Conservation (phyloP, 2,113 vertebrate genomes). For the Xiphorhynchus elegans region DNA sequence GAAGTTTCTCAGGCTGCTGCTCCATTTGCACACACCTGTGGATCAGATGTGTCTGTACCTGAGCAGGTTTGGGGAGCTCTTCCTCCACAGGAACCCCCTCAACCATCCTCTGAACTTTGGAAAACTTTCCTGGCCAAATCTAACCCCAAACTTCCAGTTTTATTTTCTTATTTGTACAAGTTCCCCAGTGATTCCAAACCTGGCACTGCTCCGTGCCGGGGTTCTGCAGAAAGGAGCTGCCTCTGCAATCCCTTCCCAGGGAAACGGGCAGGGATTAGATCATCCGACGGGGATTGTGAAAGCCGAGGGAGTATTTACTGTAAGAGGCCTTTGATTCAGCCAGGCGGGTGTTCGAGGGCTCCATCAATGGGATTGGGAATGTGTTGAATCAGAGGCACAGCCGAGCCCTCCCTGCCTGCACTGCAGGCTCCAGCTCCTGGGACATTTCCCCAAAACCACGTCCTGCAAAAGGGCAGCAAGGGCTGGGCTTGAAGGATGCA, state of each 20-base stretch:
- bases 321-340: background rate
- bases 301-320: background rate
- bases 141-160: background rate
- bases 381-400: background rate
- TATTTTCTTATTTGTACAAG: background rate
- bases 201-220: accelerated
- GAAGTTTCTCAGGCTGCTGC: background rate
- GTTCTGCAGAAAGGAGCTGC: background rate
- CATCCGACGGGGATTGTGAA: background rate
- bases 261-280: background rate
- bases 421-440: background rate
- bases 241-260: background rate
- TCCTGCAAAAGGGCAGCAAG: background rate
- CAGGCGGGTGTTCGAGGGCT: background rate
- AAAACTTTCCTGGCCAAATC: background rate
- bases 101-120: background rate
- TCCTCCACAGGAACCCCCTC: background rate
- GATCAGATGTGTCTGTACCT: accelerated
- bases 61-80: background rate
- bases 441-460: background rate
- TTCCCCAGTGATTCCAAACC: accelerated
- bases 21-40: accelerated
- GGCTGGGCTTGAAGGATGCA: accelerated
- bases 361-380: background rate
- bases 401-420: background rate